Conservation (phyloP, 2,888 invertebrate genomes). For the Alloscopus bannaensis region DNA sequence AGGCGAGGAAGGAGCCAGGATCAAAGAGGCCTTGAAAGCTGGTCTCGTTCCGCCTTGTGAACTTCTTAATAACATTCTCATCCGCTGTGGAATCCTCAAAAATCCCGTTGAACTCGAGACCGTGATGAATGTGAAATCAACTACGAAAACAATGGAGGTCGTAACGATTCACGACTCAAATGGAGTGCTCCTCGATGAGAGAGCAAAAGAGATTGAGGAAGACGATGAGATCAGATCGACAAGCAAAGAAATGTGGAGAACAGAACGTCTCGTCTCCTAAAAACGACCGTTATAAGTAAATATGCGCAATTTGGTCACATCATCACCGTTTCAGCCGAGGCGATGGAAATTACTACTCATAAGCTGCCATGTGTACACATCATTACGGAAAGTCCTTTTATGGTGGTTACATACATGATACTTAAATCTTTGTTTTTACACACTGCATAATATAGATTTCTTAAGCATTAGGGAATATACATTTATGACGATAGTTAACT, state of each 20-base stretch:
- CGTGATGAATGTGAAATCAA: constrained; percentile 81
- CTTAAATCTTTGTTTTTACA: no score
- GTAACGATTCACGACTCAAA: constrained; percentile 81
- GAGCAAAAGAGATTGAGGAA: constrained; percentile 83
- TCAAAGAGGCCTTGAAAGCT: constrained; percentile 82
- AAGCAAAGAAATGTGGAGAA: constrained; percentile 73
- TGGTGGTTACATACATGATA: no score
- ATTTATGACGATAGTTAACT: no score
- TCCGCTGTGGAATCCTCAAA: constrained; percentile 78
- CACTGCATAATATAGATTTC: no score
- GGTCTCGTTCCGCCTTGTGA: constrained; percentile 81
- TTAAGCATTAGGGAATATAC: no score
- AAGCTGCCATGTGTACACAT: no score
- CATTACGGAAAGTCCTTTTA: no score
- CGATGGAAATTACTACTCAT: no score
- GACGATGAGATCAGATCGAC: constrained; percentile 82
- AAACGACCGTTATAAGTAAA: background rate
- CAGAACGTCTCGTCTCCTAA: constrained; percentile 54
- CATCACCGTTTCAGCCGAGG: no score
- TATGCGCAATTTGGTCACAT: no score
- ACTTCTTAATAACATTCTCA: constrained; percentile 82
- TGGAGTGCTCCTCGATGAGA: constrained; percentile 82
- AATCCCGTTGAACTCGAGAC: constrained; percentile 70
- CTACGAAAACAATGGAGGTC: constrained; percentile 83
- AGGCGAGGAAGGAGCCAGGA: constrained; percentile 82